phyloP scores from a whole-genome alignment of 2,113 vertebrate species.

The Leptodactylus fuscus region DNA sequence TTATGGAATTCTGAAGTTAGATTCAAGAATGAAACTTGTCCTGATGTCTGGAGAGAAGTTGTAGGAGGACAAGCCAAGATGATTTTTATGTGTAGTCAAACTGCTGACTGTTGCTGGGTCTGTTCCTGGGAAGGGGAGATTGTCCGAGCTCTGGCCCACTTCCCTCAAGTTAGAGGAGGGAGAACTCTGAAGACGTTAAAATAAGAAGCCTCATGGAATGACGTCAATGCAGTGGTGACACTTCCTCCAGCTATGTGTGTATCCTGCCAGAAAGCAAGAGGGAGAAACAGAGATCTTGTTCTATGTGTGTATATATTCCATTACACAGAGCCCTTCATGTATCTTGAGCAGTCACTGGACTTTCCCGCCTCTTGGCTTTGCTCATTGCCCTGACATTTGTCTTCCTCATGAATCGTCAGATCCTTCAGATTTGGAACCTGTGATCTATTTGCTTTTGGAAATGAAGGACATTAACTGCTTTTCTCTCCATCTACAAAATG shows the following conservation, averaged over 20 bases:
- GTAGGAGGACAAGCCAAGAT: neutral
- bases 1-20: neutral
- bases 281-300: neutral
- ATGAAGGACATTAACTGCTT: constrained; percentile 66
- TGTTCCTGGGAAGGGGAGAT: constrained; percentile 16
- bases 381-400: constrained; percentile 39
- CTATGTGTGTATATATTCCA: constrained; percentile 57
- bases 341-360: constrained; percentile 2
- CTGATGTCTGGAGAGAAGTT: neutral
- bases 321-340: neutral
- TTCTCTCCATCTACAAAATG: constrained; percentile 76
- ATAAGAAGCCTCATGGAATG: constrained; percentile 68
- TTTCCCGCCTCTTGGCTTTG: neutral
- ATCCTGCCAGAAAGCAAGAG: constrained; percentile 69
- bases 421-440: constrained; percentile 58
- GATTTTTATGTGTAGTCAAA: neutral
- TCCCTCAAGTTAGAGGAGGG: constrained; percentile 59
- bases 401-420: constrained; percentile 59
- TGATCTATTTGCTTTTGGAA: constrained; percentile 59
- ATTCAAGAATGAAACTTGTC: neutral
- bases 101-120: too few relatives aligned
- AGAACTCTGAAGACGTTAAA: constrained; percentile 64
- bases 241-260: constrained; percentile 58
- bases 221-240: constrained; percentile 66
- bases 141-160: neutral